Evolutionary conservation across 2,797 vertebrate genomes (phyloP).

Genomic region (Enteromius anoplus): DNA sequence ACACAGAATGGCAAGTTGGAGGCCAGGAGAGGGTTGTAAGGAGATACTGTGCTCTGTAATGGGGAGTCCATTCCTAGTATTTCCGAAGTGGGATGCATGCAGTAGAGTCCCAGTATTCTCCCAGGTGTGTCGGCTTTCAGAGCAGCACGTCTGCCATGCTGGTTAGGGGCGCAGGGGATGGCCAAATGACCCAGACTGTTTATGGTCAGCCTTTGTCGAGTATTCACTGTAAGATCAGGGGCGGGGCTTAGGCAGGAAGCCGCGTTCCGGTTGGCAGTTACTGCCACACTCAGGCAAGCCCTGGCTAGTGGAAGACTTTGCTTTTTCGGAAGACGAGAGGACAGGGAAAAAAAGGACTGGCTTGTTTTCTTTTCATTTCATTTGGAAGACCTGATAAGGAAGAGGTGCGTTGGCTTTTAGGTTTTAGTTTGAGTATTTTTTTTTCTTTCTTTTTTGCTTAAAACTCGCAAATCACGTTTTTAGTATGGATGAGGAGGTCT

Average conservation of each 20-base stretch:
- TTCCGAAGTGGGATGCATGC: slow-evolving; percentile 72
- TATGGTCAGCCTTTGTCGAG: neutral
- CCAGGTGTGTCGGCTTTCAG: slow-evolving; percentile 17
- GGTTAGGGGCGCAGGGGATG: slow-evolving; percentile 44
- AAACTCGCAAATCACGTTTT: neutral
- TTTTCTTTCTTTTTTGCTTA: neutral
- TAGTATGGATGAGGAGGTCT: neutral
- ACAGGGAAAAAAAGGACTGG: slow-evolving; percentile 58
- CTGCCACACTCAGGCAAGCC: slow-evolving; percentile 34
- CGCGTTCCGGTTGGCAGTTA: neutral
- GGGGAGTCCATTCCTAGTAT: slow-evolving; percentile 58
- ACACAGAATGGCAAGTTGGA: slow-evolving; percentile 68
- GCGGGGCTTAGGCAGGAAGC: slow-evolving; percentile 16
- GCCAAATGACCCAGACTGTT: neutral
- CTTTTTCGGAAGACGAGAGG: slow-evolving; percentile 72
- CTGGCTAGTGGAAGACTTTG: slow-evolving; percentile 59
- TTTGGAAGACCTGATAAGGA: slow-evolving; percentile 70
- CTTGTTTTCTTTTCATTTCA: slow-evolving; percentile 53
- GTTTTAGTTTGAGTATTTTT: slow-evolving; percentile 6
- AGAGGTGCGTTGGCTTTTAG: slow-evolving; percentile 46
- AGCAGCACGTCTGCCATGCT: slow-evolving; percentile 55
- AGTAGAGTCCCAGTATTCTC: slow-evolving; percentile 57
- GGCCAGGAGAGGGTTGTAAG: slow-evolving; percentile 64
- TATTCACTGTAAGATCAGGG: neutral
- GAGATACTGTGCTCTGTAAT: slow-evolving; percentile 65